Evolutionary conservation across 1,140 invertebrate species (phyloP), one percentile per base, ranked within the genome.

Genomic region (Drosophila chauvacae): DNA sequence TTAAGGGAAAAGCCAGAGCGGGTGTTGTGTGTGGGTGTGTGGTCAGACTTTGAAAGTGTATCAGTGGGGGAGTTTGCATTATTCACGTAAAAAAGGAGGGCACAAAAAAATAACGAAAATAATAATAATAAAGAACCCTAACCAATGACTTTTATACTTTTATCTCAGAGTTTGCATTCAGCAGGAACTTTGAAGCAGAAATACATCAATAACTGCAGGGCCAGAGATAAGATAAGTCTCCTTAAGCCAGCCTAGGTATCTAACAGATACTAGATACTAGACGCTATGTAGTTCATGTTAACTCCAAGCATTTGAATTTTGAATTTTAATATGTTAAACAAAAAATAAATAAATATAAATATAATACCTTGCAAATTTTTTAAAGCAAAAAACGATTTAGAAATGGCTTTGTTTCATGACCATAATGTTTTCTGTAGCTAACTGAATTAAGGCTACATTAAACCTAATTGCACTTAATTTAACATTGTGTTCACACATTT

Each of bases 81-180:
- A 87, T 87, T 79, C 81, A 62, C 73, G 80, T 86, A 79, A 75
- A 86, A 86, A 72, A 74, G 71, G 53, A 71, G 35, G 59, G 53
- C 41, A 50, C 37, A 53, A 28, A 55, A 45, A 63, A 57, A 60
- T 23, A 64, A 62, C 50, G 59, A 51, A 69, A 65, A 47, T 47
- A 50, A 50, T 28, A 50, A 50, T 50, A 59, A 76, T 50, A 63
- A 57, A 75, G 53, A 60, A 30, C 23, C 9, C 50, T 35, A 51
- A 13, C 50, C 51, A 53, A 33, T 53, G 70, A 60, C 80, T 75
- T 80, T 88, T 80, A 88, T 83, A 60, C 66, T 80, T 87, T 87
- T 88, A 88, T 88, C 80, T 83, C 61, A 30, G 26, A 59, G 51
- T 51, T 78, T 59, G 18, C 30, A 59, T 60, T 63, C 57, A 76